phyloP scores from a whole-genome alignment of 1,140 invertebrate genomes.

The Geopemphigus sp. region DNA sequence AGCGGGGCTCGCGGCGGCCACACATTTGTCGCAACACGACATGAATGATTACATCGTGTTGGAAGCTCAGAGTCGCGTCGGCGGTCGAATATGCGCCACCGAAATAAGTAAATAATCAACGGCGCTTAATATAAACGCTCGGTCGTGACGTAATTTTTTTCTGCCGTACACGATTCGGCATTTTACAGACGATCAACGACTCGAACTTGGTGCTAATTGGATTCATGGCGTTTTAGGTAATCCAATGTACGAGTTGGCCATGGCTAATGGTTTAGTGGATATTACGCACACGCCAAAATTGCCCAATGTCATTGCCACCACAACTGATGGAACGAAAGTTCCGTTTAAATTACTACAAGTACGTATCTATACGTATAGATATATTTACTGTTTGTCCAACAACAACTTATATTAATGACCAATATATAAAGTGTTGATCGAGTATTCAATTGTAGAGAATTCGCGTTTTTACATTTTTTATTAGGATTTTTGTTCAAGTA shows the following conservation, averaged over 20 bases:
- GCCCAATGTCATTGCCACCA: slow-evolving; percentile 81
- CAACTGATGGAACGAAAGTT: slow-evolving; percentile 80
- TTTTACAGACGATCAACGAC: slow-evolving; percentile 58
- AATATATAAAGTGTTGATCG: too few species aligned
- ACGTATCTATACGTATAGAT: too few species aligned
- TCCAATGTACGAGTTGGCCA: slow-evolving; percentile 82
- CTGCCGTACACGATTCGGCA: too few species aligned
- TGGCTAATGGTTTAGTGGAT: slow-evolving; percentile 76
- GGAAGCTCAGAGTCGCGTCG: slow-evolving; percentile 75
- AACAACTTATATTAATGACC: too few species aligned
- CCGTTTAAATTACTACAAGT: slow-evolving; percentile 74
- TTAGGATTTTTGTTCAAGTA: too few species aligned
- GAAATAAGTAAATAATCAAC: slow-evolving; percentile 65
- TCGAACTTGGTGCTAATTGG: slow-evolving; percentile 90
- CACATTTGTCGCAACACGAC: slow-evolving; percentile 77
- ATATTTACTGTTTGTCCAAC: too few species aligned
- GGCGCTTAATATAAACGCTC: too few species aligned
- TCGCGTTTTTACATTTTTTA: too few species aligned
- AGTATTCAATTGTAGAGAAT: too few species aligned
- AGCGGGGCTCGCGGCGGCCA: slow-evolving; percentile 80
- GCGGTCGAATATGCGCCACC: slow-evolving; percentile 75
- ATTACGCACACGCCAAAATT: slow-evolving; percentile 78
- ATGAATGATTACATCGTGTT: slow-evolving; percentile 75
- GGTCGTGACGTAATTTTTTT: too few species aligned
- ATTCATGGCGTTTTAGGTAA: slow-evolving; percentile 87